A percentile compares a stretch with the other conserved stretches of the same genome.
Evolutionary conservation across 2,797 vertebrate genomes (phyloP).

Genomic region (Hipposideros larvatus): DNA sequence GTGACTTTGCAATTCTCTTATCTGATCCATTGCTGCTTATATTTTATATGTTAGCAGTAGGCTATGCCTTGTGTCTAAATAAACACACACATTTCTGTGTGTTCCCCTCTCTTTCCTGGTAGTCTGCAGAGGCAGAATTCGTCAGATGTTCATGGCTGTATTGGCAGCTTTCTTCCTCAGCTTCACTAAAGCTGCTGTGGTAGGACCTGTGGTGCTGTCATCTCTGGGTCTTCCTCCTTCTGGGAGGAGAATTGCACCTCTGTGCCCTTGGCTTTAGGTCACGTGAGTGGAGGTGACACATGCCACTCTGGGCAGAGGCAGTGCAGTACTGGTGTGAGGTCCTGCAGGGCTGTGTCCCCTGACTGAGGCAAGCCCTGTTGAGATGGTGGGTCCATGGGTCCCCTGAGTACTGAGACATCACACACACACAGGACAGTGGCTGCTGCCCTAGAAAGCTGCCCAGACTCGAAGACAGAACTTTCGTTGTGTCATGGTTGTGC

Average conservation of each 20-base stretch:
- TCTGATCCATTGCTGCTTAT: too few species aligned
- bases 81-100: too few species aligned
- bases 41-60: too few species aligned
- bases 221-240: not conserved
- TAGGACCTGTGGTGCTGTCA: too few species aligned
- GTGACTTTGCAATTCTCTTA: too few species aligned
- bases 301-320: not conserved
- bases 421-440: not conserved
- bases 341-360: not conserved
- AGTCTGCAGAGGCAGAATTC: not conserved
- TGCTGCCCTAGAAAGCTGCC: not conserved
- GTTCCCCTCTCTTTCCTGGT: not conserved
- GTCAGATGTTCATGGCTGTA: not conserved
- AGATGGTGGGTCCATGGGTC: not conserved
- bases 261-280: too few species aligned
- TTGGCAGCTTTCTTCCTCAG: not conserved
- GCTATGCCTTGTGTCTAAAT: too few species aligned
- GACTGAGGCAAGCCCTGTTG: not conserved
- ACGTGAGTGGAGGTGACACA: accelerated
- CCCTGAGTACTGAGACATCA: not conserved
- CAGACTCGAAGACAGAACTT: not conserved
- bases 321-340: not conserved
- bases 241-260: not conserved
- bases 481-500: not conserved
- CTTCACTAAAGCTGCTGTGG: not conserved